phyloP scores from a whole-genome alignment of 1,140 invertebrate species.

The Solen grandis region DNA sequence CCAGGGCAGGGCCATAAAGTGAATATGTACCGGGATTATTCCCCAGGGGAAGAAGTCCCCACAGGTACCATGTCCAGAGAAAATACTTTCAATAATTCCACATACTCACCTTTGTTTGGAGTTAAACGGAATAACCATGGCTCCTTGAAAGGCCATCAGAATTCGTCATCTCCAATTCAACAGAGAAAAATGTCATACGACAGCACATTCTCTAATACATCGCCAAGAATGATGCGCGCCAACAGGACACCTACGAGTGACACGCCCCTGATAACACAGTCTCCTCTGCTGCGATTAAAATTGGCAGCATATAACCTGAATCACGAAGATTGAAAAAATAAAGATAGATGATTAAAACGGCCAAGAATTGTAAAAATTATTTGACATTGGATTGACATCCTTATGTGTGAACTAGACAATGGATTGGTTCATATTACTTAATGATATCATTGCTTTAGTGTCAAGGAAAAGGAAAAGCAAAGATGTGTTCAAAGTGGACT shows the following conservation, averaged over 20 bases:
- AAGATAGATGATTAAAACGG: too few relatives aligned
- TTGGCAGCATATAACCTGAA: slow-evolving; percentile 51
- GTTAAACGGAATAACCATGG: slow-evolving; percentile 21
- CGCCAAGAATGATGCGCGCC: slow-evolving; percentile 37
- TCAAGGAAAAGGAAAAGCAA: too few relatives aligned
- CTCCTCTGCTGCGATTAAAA: slow-evolving; percentile 47
- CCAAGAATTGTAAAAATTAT: too few relatives aligned
- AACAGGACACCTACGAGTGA: slow-evolving; percentile 45
- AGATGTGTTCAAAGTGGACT: too few relatives aligned
- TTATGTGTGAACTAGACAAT: too few relatives aligned
- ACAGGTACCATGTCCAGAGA: slow-evolving; percentile 44
- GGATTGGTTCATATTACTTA: too few relatives aligned
- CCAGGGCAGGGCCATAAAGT: slow-evolving; percentile 1
- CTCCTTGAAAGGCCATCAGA: slow-evolving; percentile 1
- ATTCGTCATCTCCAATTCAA: slow-evolving; percentile 31
- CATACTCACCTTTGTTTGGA: slow-evolving; percentile 43
- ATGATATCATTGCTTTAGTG: too few relatives aligned
- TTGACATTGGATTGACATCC: too few relatives aligned
- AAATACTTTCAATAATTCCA: slow-evolving; percentile 52
- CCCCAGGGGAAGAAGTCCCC: slow-evolving; percentile 37
- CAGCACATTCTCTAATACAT: slow-evolving; percentile 51
- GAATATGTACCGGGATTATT: slow-evolving; percentile 28
- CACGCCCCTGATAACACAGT: slow-evolving; percentile 50
- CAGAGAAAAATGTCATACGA: slow-evolving; percentile 53
- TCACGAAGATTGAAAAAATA: slow-evolving; percentile 45